Conservation (phyloP, 2,113 vertebrate genomes). For the Bubo scandiacus region DNA sequence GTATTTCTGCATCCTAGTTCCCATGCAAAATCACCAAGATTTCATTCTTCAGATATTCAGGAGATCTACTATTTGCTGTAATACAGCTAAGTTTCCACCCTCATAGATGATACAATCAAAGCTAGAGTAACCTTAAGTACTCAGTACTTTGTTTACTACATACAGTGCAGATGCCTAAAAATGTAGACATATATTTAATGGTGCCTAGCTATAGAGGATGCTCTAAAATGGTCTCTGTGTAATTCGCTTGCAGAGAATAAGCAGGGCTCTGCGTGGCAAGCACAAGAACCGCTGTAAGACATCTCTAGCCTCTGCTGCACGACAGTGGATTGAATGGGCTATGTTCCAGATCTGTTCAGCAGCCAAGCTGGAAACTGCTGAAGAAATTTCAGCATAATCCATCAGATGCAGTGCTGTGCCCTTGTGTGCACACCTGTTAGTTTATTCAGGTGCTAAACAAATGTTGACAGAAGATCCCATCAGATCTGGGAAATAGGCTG, state of each 20-base stretch:
- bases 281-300: not conserved
- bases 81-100: not conserved
- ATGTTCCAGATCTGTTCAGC: not conserved
- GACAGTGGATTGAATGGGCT: not conserved
- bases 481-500: not conserved
- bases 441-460: not conserved
- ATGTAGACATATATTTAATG: accelerated
- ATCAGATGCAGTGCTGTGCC: not conserved
- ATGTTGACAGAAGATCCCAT: not conserved
- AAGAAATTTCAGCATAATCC: not conserved
- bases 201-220: not conserved
- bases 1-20: not conserved
- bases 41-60: not conserved
- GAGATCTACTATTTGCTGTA: not conserved
- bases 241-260: not conserved
- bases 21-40: not conserved
- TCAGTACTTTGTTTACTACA: not conserved
- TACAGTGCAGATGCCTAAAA: not conserved
- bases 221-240: not conserved
- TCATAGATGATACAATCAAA: not conserved
- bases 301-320: not conserved
- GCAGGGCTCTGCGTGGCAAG: not conserved
- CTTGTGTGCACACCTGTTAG: not conserved
- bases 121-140: not conserved
- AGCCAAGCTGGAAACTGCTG: not conserved